A percentile compares a stretch with the other conserved stretches of the same genome.
These are phyloP conservation scores for Corythoichthys intestinalis DNA, from an alignment of 2,113 vertebrate species.

Conservation along the genomic window DNA sequence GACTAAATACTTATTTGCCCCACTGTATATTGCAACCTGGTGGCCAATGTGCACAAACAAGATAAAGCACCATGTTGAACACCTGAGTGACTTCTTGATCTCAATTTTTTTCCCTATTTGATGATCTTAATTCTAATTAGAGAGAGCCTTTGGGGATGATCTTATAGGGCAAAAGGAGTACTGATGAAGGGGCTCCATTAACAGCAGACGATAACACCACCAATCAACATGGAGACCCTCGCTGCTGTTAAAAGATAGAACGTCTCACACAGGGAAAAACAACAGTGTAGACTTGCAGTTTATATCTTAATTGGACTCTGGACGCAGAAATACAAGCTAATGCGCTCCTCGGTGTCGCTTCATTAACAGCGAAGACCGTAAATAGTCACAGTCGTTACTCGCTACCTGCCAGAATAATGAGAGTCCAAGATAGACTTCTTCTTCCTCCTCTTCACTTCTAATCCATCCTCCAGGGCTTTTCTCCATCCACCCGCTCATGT, in stretches of 20 bases:
- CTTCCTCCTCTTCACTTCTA: not conserved
- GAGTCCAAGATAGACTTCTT: conserved; percentile 12
- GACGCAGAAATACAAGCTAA: not conserved
- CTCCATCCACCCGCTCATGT: conserved; percentile 14
- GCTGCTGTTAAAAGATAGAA: conserved; percentile 1
- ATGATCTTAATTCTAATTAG: not conserved
- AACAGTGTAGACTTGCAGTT: conserved; percentile 24
- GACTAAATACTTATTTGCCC: no score
- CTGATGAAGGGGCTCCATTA: not conserved
- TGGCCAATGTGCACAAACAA: not conserved
- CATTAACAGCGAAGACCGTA: conserved; percentile 29
- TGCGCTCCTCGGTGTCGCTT: conserved; percentile 15
- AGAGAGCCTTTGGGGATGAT: not conserved
- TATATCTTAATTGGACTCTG: conserved; percentile 42
- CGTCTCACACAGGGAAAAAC: not conserved
- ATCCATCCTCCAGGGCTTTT: not conserved
- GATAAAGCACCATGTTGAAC: not conserved
- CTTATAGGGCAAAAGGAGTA: not conserved
- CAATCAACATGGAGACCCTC: not conserved
- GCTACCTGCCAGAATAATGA: conserved; percentile 38
- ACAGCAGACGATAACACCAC: not conserved
- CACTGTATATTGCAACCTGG: not conserved
- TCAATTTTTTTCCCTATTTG: not conserved
- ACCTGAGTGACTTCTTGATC: not conserved
- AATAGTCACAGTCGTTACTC: conserved; percentile 22